Base-by-base conservation (phyloP, 2,113 vertebrate genomes). In the Eudyptes chrysolophus region DNA sequence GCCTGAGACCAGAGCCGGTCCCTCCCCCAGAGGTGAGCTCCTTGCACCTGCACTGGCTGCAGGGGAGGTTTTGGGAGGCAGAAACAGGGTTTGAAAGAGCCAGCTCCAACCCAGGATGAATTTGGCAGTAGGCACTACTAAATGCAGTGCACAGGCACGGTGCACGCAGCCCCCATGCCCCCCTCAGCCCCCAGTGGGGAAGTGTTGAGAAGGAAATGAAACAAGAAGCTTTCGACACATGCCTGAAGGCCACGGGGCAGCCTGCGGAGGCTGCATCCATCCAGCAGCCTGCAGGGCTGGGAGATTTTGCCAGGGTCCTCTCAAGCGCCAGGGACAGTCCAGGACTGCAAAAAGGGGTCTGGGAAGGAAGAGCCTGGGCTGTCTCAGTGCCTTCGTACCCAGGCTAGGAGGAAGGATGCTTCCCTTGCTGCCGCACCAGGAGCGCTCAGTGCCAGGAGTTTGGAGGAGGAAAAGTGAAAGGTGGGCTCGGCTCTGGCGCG, bases 181-280 rank as follows among this genome's bases (percentile, higher is more conserved):
- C 61, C 76, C 54, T 49, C 51, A 29, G 78, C 42, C 46, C 54
- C n/a, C 11, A 5, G 25, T 5, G n/a, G 38, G 89, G 96, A 96
- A 95, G 89, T 64, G 55, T 21, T 27, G 38, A 89, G 91, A 48
- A 79, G 96, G 96, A 96, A 96, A 90, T 0, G 81, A 96, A 97
- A 95, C 57, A 30, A 25, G 16, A 27, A 62, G 64, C 44, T 89
- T 96, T 74, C 16, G 7, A 61, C 58, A 74, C 26, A 3, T 2
- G 38, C 24, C 30, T 0, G 13, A 57, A 32, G 61, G 69, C 82
- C 34, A 2, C 1, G 5, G 55, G 66, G 80, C 26, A 87, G 72
- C 30, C 65, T 24, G 9, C 9, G 36, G 62, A 70, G 48, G 82
- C 74, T 79, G 48, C 54, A 57, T 25, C 68, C 34, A 61, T 17